Evolutionary conservation across 2,113 vertebrate genomes (phyloP).

Genomic region (Daphoenositta chrysoptera): DNA sequence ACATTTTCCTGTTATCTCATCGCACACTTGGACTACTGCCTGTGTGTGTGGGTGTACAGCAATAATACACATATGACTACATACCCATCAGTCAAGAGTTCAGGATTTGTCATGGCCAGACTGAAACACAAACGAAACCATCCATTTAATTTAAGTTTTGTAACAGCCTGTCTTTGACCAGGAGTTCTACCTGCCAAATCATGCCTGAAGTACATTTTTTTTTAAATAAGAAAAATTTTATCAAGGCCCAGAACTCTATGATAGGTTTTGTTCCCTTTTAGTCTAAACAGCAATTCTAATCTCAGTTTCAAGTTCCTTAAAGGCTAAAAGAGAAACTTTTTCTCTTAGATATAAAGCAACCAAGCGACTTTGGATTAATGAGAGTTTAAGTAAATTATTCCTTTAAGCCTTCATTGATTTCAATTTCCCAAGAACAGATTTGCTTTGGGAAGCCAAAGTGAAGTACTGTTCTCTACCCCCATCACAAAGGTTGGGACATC

Average conservation of each 20-base stretch:
- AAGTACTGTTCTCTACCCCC: neutral
- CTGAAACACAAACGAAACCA: neutral
- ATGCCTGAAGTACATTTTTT: neutral
- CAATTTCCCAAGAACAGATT: neutral
- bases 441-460: neutral
- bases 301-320: neutral
- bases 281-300: neutral
- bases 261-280: neutral
- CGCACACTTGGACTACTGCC: neutral
- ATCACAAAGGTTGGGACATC: neutral
- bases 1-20: neutral
- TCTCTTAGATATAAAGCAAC: neutral
- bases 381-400: neutral
- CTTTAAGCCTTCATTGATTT: neutral
- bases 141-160: neutral
- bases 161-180: neutral
- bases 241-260: neutral
- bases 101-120: neutral
- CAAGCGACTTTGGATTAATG: neutral
- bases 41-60: neutral
- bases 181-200: neutral
- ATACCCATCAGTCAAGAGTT: neutral
- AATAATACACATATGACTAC: constrained; percentile 30
- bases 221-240: neutral
- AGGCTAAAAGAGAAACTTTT: neutral